phyloP scores from a whole-genome alignment of 2,888 invertebrate species.

The Octodonta nipae region DNA sequence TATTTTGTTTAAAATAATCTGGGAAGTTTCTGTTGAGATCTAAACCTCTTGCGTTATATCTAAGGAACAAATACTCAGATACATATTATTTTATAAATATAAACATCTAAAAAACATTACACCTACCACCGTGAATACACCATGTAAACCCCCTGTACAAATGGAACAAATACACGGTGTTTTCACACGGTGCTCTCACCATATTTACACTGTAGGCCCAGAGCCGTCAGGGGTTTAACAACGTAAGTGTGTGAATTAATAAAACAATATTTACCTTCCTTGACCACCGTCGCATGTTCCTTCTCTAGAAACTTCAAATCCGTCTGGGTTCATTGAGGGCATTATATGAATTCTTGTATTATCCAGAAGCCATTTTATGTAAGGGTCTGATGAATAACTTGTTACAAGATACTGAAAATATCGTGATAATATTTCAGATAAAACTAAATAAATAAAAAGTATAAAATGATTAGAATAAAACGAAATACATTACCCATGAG shows the following conservation, averaged over 20 bases:
- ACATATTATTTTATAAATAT: no score
- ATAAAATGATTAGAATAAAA: not conserved
- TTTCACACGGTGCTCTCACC: no score
- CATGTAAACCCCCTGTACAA: no score
- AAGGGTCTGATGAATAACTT: constrained; percentile 68
- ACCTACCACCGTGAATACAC: no score
- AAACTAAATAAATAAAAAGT: not conserved
- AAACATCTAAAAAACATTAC: no score
- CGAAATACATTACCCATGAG: no score
- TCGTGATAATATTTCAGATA: constrained; percentile 4
- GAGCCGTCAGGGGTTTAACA: no score
- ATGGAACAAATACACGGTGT: no score
- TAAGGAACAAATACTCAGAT: constrained; percentile 29
- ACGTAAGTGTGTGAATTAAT: no score
- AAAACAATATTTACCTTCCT: constrained; percentile 57
- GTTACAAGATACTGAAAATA: constrained; percentile 64
- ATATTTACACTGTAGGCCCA: no score
- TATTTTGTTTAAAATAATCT: constrained; percentile 82
- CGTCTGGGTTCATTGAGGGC: constrained; percentile 98
- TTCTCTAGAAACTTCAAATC: constrained; percentile 83
- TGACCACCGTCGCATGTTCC: constrained; percentile 77
- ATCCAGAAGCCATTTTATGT: constrained; percentile 81
- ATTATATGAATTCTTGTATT: constrained; percentile 92
- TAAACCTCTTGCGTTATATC: constrained; percentile 75
- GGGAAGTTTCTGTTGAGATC: constrained; percentile 95